Conservation (phyloP, 1,140 invertebrate genomes). For the Zaprionus gabonicus region DNA sequence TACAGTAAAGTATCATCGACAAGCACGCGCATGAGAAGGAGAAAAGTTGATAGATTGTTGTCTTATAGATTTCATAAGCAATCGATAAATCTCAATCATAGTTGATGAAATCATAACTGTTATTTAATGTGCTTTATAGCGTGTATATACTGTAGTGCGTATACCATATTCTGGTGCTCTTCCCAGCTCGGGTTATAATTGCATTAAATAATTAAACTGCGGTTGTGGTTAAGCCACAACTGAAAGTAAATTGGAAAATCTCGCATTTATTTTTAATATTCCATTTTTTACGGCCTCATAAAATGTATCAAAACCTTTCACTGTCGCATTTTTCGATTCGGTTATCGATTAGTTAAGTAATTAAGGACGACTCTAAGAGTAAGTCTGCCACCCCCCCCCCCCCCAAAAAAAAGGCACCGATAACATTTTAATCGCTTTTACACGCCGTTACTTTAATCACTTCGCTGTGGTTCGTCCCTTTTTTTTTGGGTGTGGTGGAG, state of each 20-base stretch:
- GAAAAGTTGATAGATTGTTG: no score
- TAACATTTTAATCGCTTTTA: slow-evolving; percentile 37
- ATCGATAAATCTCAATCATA: no score
- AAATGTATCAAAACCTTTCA: slow-evolving; percentile 3
- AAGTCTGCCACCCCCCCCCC: no score
- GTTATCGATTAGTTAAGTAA: slow-evolving; percentile 42
- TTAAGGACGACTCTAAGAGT: slow-evolving; percentile 27
- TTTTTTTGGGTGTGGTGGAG: not conserved
- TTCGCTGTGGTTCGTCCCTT: not conserved
- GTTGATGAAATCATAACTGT: not conserved
- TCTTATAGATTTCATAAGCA: not conserved
- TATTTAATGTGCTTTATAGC: not conserved
- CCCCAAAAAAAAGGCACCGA: not conserved
- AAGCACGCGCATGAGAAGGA: not conserved
- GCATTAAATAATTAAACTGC: slow-evolving; percentile 35
- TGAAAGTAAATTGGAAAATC: slow-evolving; percentile 30
- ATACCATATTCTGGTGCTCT: not conserved
- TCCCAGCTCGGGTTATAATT: slow-evolving; percentile 5
- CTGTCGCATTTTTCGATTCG: not conserved
- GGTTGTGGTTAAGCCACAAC: slow-evolving; percentile 17
- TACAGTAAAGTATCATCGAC: not conserved
- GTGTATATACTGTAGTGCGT: not conserved
- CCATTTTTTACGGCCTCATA: not conserved
- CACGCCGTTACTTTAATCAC: slow-evolving; percentile 23
- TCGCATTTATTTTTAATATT: slow-evolving; percentile 18